These are phyloP conservation scores for Alethe castanea DNA, from an alignment of 2,113 vertebrate genomes.

Conservation along the genomic window DNA sequence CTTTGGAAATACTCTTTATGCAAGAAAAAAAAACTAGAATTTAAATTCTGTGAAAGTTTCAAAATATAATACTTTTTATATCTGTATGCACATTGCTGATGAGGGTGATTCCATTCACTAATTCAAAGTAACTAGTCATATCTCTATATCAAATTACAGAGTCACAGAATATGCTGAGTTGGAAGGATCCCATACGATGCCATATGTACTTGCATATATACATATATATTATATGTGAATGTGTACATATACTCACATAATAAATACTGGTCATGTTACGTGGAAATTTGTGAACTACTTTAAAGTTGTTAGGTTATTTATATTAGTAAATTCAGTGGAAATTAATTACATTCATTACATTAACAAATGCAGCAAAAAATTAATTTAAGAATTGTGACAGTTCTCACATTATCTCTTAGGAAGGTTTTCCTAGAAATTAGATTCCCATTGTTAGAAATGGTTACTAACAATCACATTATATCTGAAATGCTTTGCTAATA, in stretches of 20 bases:
- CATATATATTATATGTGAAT: background rate
- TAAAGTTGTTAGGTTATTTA: background rate
- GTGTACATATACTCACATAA: background rate
- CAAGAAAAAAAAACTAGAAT: background rate
- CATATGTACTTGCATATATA: background rate
- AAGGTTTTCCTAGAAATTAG: background rate
- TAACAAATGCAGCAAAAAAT: background rate
- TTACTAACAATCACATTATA: background rate
- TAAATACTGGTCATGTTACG: background rate
- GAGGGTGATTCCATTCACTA: background rate
- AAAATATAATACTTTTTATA: background rate
- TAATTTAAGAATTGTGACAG: background rate
- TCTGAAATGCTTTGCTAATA: background rate
- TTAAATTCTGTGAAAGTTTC: background rate
- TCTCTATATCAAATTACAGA: background rate
- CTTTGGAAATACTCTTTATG: background rate
- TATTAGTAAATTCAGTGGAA: background rate
- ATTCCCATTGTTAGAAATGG: background rate
- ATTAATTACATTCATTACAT: background rate
- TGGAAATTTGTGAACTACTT: background rate
- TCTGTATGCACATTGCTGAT: background rate
- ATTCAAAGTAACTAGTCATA: background rate
- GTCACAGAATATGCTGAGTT: background rate
- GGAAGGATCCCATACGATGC: background rate
- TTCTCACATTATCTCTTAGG: background rate